Evolutionary conservation across 2,797 vertebrate genomes (phyloP), one percentile per base, ranked within the genome.

Genomic region (Argya squamiceps): DNA sequence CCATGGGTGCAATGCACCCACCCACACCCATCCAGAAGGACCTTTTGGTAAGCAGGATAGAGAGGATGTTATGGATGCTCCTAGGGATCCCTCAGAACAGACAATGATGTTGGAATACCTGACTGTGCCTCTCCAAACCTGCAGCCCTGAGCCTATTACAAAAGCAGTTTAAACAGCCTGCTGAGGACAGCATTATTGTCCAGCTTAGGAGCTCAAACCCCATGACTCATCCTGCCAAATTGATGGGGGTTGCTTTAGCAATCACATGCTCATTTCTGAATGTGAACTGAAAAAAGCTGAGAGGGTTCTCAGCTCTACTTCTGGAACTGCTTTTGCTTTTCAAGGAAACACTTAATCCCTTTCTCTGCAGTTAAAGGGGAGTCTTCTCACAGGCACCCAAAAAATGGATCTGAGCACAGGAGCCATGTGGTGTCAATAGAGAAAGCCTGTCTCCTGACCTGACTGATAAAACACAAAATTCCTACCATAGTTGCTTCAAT

Each of bases 1-100:
- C 22, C 3, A 1, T 0, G 2, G 58, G 50, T 41, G 58, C 17
- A 46, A 12, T 1, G 0, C 1, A 1, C 22, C 36, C 26, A 4
- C 3, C 20, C 58, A 6, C 14, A 37, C 7, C 36, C 3, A 1
- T 7, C 8, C 62, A 23, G 30, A 29, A 24, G 43, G 30, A 52
- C 18, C 10, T 9, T 8, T 23, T 19, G 26, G 52, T 29, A 6
- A 41, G 47, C 47, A 36, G 47, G 41, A 15, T 3, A 3, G 12
- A 9, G 11, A 44, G 11, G 27, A 26, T 30, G 15, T 12, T 23
- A 46, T 0, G 3, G 23, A 6, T 1, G 3, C 15, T 60, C 21
- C 29, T 1, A 0, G 43, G 55, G 30, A 32, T 34, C 12, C 15
- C 34, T 29, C 12, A 20, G 18, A 22, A 59, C 15, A 71, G 6